Conservation (phyloP, 2,888 invertebrate species). For the Neelides folsomi region DNA sequence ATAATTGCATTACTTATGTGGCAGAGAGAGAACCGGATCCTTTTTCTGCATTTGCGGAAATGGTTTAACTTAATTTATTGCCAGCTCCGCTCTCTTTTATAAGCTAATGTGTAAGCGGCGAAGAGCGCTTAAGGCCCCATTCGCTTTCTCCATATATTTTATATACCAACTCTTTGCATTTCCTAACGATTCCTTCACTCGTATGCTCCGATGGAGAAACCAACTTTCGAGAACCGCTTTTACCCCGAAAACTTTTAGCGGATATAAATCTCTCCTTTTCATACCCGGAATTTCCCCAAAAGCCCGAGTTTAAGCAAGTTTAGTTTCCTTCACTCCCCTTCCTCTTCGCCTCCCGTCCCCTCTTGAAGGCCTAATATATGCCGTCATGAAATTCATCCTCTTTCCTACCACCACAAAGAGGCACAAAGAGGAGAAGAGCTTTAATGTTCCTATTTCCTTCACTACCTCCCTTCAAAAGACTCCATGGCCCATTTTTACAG, state of each 20-base stretch:
- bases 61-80: constrained; percentile 31
- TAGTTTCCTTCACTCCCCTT: not conserved
- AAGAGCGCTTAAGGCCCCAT: too few relatives aligned
- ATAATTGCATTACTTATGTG: constrained; percentile 29
- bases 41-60: constrained; percentile 31
- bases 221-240: constrained; percentile 27
- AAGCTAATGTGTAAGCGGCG: too few relatives aligned
- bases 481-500: not conserved
- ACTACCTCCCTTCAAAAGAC: too few relatives aligned
- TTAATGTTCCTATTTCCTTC: too few relatives aligned
- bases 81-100: too few relatives aligned
- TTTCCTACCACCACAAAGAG: too few relatives aligned
- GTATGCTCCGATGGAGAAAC: constrained; percentile 18
- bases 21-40: constrained; percentile 24
- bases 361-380: not conserved
- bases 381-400: too few relatives aligned
- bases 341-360: not conserved
- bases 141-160: too few relatives aligned
- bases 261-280: constrained; percentile 28
- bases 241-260: constrained; percentile 29
- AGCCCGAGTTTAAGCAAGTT: too few relatives aligned
- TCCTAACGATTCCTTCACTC: too few relatives aligned
- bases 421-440: too few relatives aligned
- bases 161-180: too few relatives aligned
- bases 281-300: constrained; percentile 3